Base-by-base conservation (phyloP, 2,113 vertebrate species). In the Corapipo altera region DNA sequence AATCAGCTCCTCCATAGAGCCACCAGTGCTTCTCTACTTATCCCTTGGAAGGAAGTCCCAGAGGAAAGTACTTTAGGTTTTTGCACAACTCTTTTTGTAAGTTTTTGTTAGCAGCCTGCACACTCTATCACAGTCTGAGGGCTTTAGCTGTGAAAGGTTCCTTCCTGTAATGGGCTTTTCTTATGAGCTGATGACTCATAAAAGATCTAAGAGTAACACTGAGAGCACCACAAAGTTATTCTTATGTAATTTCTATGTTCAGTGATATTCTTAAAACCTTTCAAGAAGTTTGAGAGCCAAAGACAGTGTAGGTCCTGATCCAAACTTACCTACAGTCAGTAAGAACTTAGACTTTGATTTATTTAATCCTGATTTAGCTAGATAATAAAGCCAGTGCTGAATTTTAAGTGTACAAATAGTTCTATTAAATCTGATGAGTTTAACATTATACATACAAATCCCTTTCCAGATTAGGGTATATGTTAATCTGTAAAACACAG, bases 391-490 rank as follows among this genome's bases (percentile, higher is more conserved):
- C 11, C 65, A 70, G 86, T 84, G 65, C 89, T 94, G 96, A 95
- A 97, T 97, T 93, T 95, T 85, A 93, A 95, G 52, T 65, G 39
- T 75, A 75, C 61, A 64, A 75, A 91, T 41, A 84, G 80, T 74
- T 87, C 44, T 75, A 15, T 62, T 80, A 90, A 87, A 90, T 76
- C 52, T 76, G 73, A 84, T 67, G 64, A 80, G 69, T 44, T 84
- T 84, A 87, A 88, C 17, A 91, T 95, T 89, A 96, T 81, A 24
- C 78, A 95, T 81, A 96, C 93, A 95, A 97, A 95, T 94, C 93
- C 91, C 27, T 70, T 86, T 80, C 61, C 44, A 92, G 73, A 91
- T 81, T 88, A 80, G 19, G 33, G 23, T 61, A n/a, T 72, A 89
- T 61, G 61, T 91, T 92, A 93, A 96, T 87, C 35, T 69, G 69